Evolutionary conservation across 2,888 invertebrate species (phyloP), one percentile per base, ranked within the genome.

Genomic region (Leucoma salicis): DNA sequence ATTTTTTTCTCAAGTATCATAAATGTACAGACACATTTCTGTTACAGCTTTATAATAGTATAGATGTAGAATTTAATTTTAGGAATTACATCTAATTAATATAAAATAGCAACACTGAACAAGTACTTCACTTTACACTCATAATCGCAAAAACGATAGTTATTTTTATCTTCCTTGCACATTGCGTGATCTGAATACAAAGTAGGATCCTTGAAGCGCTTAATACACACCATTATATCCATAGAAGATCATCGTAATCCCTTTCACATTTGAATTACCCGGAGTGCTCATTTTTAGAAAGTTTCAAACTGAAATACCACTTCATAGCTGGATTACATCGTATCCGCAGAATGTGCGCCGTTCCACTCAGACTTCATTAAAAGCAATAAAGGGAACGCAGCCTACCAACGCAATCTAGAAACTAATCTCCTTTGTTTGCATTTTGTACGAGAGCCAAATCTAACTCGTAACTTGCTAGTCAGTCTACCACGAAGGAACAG

Each of bases 341-440:
- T 46, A 56, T 51, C 41, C 39, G 41, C 54, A 51, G 31, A 45
- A 53, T 48, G 56, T 51, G 18, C 48, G 60, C 15, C 31, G 25
- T 58, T 54, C 61, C 58, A 63, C 59, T 47, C 64, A 58, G 68
- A 64, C 68, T 74, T 74, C 75, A 77, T 75, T 74, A 73, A 70
- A 68, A 66, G 70, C 66, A 66, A 70, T 75, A 74, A 70, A 63
- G 62, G 59, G 51, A 42, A 59, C 57, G 58, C 57, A 57, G 65
- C 63, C 68, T 63, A 66, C 60, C 60, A 70, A 66, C 63, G 70
- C 75, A 71, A 78, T 75, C 64, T 74, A 62, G 68, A 70, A 78
- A 76, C 74, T 78, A 82, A 80, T 77, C 77, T 73, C 76, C 76
- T 75, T 78, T 74, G 76, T 78, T 74, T 78, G 74, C 70, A 80